A percentile compares a stretch with the other conserved stretches of the same genome.
These are phyloP conservation scores for Lithobates sylvaticus DNA, from an alignment of 2,797 vertebrate genomes.

Conservation along the genomic window DNA sequence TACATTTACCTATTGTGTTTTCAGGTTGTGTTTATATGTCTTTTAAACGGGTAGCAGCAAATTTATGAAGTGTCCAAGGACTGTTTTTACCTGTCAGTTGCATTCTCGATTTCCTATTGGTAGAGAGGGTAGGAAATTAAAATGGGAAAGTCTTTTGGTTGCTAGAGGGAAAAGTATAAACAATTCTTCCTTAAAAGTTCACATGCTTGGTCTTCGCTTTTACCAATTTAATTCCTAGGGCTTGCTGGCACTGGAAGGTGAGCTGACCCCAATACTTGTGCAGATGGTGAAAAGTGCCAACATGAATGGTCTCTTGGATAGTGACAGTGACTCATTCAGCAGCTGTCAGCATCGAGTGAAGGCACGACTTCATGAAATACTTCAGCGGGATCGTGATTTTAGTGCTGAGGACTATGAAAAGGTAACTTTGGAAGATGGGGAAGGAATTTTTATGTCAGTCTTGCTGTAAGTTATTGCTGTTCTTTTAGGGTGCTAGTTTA, in stretches of 20 bases:
- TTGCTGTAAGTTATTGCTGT: background rate
- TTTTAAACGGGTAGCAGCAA: no score
- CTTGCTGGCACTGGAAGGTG: constrained; percentile 86
- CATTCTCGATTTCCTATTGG: no score
- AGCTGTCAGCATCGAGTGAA: constrained; percentile 90
- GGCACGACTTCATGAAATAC: constrained; percentile 87
- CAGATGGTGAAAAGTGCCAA: constrained; percentile 94
- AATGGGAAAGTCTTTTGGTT: no score
- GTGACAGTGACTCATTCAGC: constrained; percentile 87
- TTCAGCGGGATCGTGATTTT: constrained; percentile 88
- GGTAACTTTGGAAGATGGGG: constrained; percentile 68
- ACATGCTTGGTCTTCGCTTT: background rate
- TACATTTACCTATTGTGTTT: no score
- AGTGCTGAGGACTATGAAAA: constrained; percentile 86
- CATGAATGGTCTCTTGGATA: constrained; percentile 90
- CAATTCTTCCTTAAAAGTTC: no score
- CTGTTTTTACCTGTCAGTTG: no score
- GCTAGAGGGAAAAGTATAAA: no score
- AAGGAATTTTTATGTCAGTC: background rate
- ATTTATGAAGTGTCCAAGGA: background rate
- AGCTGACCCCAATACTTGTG: constrained; percentile 89
- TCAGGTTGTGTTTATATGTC: no score
- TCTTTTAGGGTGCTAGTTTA: background rate
- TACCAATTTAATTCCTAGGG: constrained; percentile 73
- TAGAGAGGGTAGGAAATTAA: no score